These are phyloP conservation scores for Habrosyne pyritoides DNA, from an alignment of 2,888 invertebrate species.

Conservation along the genomic window DNA sequence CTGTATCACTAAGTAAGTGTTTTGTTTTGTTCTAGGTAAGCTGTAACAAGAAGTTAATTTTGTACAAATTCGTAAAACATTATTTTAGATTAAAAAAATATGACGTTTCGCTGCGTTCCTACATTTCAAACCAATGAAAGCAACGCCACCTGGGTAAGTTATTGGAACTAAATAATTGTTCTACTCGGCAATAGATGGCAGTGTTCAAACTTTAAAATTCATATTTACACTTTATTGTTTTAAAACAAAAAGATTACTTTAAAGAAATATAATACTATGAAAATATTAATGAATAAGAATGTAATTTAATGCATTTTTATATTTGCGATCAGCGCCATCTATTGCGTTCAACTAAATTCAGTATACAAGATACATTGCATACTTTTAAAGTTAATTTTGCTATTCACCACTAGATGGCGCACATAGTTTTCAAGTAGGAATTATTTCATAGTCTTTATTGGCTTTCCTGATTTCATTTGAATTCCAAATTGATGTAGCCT, in stretches of 20 bases:
- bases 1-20: constrained; percentile 83
- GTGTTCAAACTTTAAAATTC: not conserved
- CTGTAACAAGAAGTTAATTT: constrained; percentile 79
- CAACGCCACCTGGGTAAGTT: constrained; percentile 87
- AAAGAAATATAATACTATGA: not conserved
- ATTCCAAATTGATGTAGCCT: no score
- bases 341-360: not conserved
- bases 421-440: not conserved
- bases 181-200: constrained; percentile 52
- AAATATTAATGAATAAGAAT: not conserved
- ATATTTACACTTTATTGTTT: constrained; percentile 1
- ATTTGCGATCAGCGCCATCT: constrained; percentile 26
- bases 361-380: not conserved
- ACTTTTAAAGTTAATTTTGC: constrained; percentile 24
- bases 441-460: no score
- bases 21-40: constrained; percentile 87
- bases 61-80: constrained; percentile 51
- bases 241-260: no score
- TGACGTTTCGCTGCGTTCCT: constrained; percentile 88
- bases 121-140: constrained; percentile 87
- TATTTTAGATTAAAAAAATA: constrained; percentile 51
- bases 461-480: no score
- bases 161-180: constrained; percentile 14
- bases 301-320: no score
- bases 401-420: constrained; percentile 44